Percentiles rank a stretch among this genome's conserved stretches.
These are phyloP conservation scores for Prunella strophiata DNA, from an alignment of 2,797 vertebrate genomes.

Conservation along the genomic window DNA sequence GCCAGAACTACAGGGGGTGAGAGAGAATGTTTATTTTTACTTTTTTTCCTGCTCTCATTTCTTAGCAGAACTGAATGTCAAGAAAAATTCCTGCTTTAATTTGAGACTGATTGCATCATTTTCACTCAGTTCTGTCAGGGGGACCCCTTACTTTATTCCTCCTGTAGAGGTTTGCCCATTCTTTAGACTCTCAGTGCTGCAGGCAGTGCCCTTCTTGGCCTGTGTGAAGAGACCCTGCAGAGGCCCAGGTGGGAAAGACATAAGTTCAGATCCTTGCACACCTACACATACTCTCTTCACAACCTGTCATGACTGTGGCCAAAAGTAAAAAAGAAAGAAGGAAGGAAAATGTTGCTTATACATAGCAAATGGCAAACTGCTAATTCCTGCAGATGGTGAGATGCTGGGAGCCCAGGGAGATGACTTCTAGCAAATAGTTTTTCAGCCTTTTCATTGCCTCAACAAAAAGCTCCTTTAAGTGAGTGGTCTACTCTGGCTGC, in stretches of 20 bases:
- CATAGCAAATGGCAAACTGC: slow-evolving; percentile 33
- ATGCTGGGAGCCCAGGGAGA: slow-evolving; percentile 48
- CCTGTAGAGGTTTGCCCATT: background rate
- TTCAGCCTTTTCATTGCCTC: slow-evolving; percentile 48
- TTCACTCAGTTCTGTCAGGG: background rate
- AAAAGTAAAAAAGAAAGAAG: background rate
- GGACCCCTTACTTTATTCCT: background rate
- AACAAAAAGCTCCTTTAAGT: slow-evolving; percentile 62
- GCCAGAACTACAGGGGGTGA: background rate
- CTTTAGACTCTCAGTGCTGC: background rate
- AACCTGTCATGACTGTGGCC: background rate
- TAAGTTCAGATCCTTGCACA: background rate
- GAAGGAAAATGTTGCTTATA: slow-evolving; percentile 22
- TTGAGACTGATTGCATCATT: background rate
- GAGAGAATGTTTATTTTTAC: background rate
- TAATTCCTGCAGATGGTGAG: slow-evolving; percentile 41
- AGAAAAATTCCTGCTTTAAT: background rate
- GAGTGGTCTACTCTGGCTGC: slow-evolving; percentile 47
- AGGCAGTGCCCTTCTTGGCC: background rate
- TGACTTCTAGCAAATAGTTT: slow-evolving; percentile 43
- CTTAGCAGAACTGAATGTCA: background rate
- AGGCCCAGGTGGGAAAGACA: background rate
- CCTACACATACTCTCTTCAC: background rate
- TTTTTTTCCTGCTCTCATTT: background rate
- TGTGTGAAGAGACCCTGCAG: background rate